These are phyloP conservation scores for Bubalus kerabau DNA, from an alignment of 2,113 vertebrate species.

Conservation along the genomic window DNA sequence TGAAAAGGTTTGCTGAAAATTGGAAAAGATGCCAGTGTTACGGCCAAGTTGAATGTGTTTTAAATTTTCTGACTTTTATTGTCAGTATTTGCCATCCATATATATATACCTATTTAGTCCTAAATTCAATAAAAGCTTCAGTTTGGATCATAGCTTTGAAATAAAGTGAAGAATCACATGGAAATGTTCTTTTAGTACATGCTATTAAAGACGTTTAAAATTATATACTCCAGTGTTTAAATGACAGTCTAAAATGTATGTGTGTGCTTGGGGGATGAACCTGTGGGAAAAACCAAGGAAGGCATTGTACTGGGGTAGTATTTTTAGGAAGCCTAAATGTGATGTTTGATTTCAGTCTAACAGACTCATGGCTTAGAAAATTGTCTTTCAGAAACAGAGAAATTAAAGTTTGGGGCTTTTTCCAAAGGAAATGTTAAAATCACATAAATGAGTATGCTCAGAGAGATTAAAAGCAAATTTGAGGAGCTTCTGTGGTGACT, in stretches of 20 bases:
- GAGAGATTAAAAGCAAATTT: background rate
- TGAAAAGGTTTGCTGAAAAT: constrained; percentile 20
- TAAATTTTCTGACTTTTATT: constrained; percentile 24
- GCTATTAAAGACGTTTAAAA: constrained; percentile 54
- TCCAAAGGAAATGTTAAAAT: constrained; percentile 5
- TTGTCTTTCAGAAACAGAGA: constrained; percentile 52
- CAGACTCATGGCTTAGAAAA: constrained; percentile 41
- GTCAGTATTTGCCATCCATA: background rate
- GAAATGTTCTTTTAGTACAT: constrained; percentile 50
- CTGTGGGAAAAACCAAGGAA: constrained; percentile 41
- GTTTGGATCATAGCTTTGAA: constrained; percentile 37
- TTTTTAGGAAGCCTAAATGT: constrained; percentile 64
- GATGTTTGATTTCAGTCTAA: constrained; percentile 51
- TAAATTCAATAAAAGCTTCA: constrained; percentile 6
- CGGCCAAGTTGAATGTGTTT: background rate
- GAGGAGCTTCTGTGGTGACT: background rate
- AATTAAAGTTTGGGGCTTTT: constrained; percentile 30
- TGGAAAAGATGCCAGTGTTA: background rate
- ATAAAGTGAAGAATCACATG: constrained; percentile 26
- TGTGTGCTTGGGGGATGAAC: background rate
- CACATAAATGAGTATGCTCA: background rate
- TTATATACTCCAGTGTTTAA: constrained; percentile 32
- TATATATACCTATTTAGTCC: background rate
- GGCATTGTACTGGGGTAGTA: constrained; percentile 53
- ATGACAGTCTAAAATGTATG: constrained; percentile 13